These are phyloP conservation scores for Callionymus lyra DNA, from an alignment of 2,113 vertebrate genomes.

Conservation along the genomic window DNA sequence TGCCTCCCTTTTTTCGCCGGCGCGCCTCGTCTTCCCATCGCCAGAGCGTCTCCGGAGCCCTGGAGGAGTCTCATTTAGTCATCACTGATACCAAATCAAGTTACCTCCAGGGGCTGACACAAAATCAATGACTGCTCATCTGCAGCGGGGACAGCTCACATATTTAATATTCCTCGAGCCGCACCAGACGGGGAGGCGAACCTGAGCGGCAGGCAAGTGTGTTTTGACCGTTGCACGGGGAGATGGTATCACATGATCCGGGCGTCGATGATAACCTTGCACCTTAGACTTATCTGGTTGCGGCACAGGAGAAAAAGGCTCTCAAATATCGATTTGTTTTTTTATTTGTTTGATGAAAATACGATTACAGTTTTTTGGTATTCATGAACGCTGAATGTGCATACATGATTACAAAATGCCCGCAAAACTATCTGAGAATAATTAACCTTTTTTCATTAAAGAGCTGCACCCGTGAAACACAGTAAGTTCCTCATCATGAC, in stretches of 20 bases:
- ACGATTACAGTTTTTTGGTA: too few species aligned
- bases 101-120: constrained; percentile 26
- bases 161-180: constrained; percentile 39
- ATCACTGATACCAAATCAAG: constrained; percentile 40
- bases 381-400: too few species aligned
- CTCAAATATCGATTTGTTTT: too few species aligned
- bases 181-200: constrained; percentile 2
- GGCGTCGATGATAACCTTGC: constrained; percentile 10
- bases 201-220: constrained; percentile 10
- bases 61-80: constrained; percentile 31
- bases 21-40: not conserved
- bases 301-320: too few species aligned
- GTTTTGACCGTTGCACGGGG: constrained; percentile 21
- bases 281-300: constrained; percentile 29
- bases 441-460: too few species aligned
- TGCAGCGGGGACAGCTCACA: constrained; percentile 10
- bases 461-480: too few species aligned
- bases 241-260: constrained; percentile 38
- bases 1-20: constrained; percentile 3
- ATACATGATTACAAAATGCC: too few species aligned
- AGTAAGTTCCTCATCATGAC: too few species aligned
- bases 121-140: constrained; percentile 37
- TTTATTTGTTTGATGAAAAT: too few species aligned
- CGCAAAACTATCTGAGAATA: too few species aligned
- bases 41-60: not conserved